These are phyloP conservation scores for Bilobella aurantiaca DNA, from an alignment of 1,140 invertebrate genomes.

Conservation along the genomic window DNA sequence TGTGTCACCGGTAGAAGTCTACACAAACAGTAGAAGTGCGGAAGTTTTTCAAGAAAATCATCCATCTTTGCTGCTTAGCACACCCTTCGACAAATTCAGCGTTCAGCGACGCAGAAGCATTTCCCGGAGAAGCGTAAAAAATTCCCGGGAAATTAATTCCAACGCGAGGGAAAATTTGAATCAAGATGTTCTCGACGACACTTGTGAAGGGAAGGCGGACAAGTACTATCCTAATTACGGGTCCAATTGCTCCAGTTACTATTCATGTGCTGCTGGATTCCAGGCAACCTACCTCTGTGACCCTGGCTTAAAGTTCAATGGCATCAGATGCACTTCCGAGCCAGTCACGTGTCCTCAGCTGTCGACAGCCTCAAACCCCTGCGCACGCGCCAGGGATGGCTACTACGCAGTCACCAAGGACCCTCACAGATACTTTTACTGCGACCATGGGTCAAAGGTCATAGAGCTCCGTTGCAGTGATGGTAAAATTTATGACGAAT, in stretches of 20 bases:
- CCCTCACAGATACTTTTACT: constrained; percentile 49
- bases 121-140: neutral
- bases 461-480: constrained; percentile 38
- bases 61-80: too few relatives aligned
- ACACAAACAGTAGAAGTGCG: too few relatives aligned
- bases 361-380: constrained; percentile 41
- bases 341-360: constrained; percentile 40
- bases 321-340: constrained; percentile 43
- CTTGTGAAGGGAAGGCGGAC: constrained; percentile 43
- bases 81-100: too few relatives aligned
- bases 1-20: too few relatives aligned
- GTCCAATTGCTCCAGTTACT: constrained; percentile 49
- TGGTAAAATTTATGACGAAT: constrained; percentile 30
- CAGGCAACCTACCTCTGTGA: constrained; percentile 48
- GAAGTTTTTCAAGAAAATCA: too few relatives aligned
- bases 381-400: constrained; percentile 44
- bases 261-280: constrained; percentile 45
- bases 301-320: constrained; percentile 45
- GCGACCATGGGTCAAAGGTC: constrained; percentile 46
- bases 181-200: constrained; percentile 33
- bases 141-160: neutral
- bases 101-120: too few relatives aligned
- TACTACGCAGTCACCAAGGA: constrained; percentile 41
- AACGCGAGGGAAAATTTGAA: neutral
- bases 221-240: constrained; percentile 48